Base-by-base conservation (phyloP, 2,797 vertebrate genomes). In the Sandelia bainsii region DNA sequence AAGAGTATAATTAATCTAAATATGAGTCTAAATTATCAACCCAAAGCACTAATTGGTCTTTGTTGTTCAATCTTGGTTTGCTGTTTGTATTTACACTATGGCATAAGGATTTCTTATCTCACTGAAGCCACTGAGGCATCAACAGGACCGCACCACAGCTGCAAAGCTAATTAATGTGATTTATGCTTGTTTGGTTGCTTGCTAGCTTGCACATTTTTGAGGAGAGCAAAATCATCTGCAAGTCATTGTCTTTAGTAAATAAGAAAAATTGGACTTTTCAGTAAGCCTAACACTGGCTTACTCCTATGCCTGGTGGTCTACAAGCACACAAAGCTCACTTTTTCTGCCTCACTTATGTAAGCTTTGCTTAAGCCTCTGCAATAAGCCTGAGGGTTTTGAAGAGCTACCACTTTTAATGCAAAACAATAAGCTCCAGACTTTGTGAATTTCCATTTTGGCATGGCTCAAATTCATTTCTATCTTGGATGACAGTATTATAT, bases 91-190 rank as follows among this genome's bases (percentile, higher is more conserved):
- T 90, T 88, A 91, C 86, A 84, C 80, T 82, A 81, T 77, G 66
- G 88, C 85, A 88, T 73, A 79, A 83, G 79, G 85, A 89, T 81
- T 85, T 79, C 88, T 91, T 93, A 91, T 92, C 89, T 89, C 62
- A 8, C 81, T 80, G 82, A 87, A 87, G 83, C 88, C 87, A 83
- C 85, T 59, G 88, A 93, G 82, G 86, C 89, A 89, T 92, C 86
- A 79, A 82, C 80, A 89, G 89, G 86, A 87, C 84, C 63, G 12
- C 79, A 62, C 85, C 85, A 83, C 89, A 93, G 91, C 89, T 92
- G 88, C 91, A 90, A 70, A 85, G 76, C 78, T 92, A 92, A 91
- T 92, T 90, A 90, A 91, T 84, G 80, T 91, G 93, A 93, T 93
- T 91, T 90, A 91, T 91, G 89, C 86, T 82, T 88, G 87, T 93